These are phyloP conservation scores for Oxytorus armatus DNA, from an alignment of 2,888 invertebrate genomes.

Conservation along the genomic window DNA sequence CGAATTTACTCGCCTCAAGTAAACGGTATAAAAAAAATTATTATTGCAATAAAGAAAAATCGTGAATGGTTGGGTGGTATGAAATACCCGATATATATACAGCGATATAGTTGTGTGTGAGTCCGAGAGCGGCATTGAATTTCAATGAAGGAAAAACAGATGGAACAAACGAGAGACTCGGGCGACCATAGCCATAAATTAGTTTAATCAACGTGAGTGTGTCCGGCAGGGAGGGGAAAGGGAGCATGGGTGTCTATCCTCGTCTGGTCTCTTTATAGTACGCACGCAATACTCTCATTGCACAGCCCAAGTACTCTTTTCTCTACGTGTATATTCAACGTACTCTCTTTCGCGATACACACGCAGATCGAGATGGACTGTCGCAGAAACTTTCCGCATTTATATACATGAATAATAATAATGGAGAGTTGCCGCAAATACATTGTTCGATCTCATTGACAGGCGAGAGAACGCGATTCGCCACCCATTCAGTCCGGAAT, in stretches of 20 bases:
- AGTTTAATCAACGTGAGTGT: constrained; percentile 68
- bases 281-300: constrained; percentile 40
- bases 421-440: too few species aligned
- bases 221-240: too few species aligned
- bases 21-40: background rate
- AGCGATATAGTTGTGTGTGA: constrained; percentile 7
- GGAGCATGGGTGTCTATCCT: constrained; percentile 36
- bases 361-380: background rate
- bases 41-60: background rate
- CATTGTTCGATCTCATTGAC: constrained; percentile 46
- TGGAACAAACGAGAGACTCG: constrained; percentile 60
- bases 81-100: constrained; percentile 12
- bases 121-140: constrained; percentile 57
- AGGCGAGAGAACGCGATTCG: constrained; percentile 1
- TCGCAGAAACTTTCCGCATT: too few species aligned
- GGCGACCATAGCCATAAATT: constrained; percentile 62
- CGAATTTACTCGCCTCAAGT: background rate
- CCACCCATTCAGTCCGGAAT: constrained; percentile 13
- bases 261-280: background rate
- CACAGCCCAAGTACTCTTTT: background rate
- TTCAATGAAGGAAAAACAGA: constrained; percentile 60
- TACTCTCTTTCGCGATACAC: background rate
- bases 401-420: too few species aligned
- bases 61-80: background rate
- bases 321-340: background rate